Conservation (phyloP, 1,140 invertebrate species). For the Theocolax elegans region DNA sequence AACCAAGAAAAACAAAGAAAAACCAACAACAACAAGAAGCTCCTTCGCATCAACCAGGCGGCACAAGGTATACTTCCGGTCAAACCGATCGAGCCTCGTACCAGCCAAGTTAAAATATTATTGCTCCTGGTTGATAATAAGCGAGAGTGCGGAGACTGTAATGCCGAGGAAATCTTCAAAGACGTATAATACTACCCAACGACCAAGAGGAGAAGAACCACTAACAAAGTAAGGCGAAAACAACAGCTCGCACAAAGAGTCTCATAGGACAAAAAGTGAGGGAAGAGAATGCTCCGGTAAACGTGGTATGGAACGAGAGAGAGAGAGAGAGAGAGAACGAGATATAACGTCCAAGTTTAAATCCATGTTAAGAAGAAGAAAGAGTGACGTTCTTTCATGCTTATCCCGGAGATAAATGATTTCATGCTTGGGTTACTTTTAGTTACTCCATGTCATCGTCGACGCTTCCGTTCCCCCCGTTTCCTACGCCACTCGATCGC, state of each 20-base stretch:
- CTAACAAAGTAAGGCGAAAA: neutral
- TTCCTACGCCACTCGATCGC: no score
- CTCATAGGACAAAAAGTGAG: neutral
- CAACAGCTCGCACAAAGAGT: neutral
- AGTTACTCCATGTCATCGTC: constrained; percentile 62
- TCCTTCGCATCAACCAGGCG: no score
- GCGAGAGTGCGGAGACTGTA: neutral
- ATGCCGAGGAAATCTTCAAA: neutral
- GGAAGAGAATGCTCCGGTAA: constrained; percentile 19
- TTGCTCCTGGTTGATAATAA: neutral
- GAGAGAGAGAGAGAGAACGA: constrained; percentile 25
- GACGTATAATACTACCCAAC: neutral
- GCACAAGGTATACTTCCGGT: neutral
- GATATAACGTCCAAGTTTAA: constrained; percentile 53
- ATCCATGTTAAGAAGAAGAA: constrained; percentile 55
- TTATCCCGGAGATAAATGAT: constrained; percentile 66
- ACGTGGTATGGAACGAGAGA: constrained; percentile 8
- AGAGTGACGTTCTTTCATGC: constrained; percentile 55
- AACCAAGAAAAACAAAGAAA: neutral
- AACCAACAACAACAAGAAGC: no score
- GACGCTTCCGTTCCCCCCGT: constrained; percentile 48
- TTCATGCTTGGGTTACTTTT: constrained; percentile 63
- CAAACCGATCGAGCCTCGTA: neutral
- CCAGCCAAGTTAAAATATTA: neutral
- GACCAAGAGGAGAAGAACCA: neutral